phyloP scores from a whole-genome alignment of 2,113 vertebrate species.

The Anser cygnoides region DNA sequence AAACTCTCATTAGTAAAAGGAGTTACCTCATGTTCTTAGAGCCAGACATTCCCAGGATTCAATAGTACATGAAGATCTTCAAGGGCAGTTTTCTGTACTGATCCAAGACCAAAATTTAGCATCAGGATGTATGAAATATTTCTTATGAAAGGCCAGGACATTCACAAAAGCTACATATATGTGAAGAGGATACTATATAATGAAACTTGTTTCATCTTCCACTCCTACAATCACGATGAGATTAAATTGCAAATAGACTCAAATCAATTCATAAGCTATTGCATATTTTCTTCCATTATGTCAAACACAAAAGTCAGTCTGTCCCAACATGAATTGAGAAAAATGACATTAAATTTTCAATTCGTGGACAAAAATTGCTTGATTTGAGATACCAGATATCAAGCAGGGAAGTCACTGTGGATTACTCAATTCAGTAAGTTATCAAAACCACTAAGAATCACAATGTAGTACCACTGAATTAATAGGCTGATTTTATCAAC shows the following conservation, averaged over 20 bases:
- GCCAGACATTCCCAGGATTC: background rate
- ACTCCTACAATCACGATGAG: background rate
- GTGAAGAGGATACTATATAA: background rate
- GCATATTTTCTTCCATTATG: background rate
- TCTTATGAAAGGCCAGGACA: background rate
- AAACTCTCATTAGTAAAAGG: background rate
- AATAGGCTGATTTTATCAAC: background rate
- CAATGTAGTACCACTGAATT: background rate
- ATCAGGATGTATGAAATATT: background rate
- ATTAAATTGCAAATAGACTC: background rate
- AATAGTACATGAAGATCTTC: background rate
- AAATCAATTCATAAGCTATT: background rate
- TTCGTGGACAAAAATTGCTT: background rate
- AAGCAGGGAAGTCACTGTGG: background rate
- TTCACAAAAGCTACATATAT: background rate
- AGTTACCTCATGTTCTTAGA: background rate
- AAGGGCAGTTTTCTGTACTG: background rate
- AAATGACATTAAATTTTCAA: conserved; percentile 24
- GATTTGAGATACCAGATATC: background rate
- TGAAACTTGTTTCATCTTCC: background rate
- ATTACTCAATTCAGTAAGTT: background rate
- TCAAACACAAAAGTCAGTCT: background rate
- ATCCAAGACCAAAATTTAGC: background rate
- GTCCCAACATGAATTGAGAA: conserved; percentile 9
- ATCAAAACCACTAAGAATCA: background rate